Percentiles rank a stretch among this genome's conserved stretches.
phyloP scores from a whole-genome alignment of 2,113 vertebrate genomes.

The Pavo muticus region DNA sequence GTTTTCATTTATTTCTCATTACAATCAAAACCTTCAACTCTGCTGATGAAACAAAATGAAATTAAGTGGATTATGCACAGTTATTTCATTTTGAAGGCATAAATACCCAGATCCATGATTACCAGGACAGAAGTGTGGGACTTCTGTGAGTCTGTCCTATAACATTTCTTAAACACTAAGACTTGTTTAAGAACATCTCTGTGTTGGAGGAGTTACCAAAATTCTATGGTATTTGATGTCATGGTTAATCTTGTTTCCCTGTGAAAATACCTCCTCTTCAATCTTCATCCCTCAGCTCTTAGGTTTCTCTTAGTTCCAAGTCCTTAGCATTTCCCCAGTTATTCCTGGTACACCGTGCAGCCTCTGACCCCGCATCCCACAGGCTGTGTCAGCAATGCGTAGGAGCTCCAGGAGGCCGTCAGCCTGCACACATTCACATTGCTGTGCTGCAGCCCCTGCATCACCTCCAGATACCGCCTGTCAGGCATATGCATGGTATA shows the following conservation, averaged over 20 bases:
- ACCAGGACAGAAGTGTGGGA: background rate
- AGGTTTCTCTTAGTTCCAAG: background rate
- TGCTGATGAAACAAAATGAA: background rate
- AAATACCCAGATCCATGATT: background rate
- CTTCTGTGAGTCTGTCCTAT: background rate
- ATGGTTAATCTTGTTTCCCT: background rate
- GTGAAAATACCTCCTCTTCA: background rate
- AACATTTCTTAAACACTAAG: background rate
- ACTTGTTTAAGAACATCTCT: background rate
- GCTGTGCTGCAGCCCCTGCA: background rate
- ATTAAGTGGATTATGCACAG: background rate
- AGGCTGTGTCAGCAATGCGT: background rate
- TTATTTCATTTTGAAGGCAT: background rate
- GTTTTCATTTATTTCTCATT: background rate
- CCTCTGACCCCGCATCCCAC: background rate
- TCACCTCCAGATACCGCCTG: background rate
- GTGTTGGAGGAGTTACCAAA: background rate
- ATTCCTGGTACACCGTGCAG: background rate
- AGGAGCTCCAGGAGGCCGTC: background rate
- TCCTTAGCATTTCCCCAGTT: background rate
- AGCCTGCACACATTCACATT: background rate
- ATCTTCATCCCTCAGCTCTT: background rate
- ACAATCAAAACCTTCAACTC: background rate
- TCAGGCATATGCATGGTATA: background rate
- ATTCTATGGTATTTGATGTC: background rate